Base-by-base conservation (phyloP, 2,888 invertebrate genomes). In the Acrobeloides nanus region DNA sequence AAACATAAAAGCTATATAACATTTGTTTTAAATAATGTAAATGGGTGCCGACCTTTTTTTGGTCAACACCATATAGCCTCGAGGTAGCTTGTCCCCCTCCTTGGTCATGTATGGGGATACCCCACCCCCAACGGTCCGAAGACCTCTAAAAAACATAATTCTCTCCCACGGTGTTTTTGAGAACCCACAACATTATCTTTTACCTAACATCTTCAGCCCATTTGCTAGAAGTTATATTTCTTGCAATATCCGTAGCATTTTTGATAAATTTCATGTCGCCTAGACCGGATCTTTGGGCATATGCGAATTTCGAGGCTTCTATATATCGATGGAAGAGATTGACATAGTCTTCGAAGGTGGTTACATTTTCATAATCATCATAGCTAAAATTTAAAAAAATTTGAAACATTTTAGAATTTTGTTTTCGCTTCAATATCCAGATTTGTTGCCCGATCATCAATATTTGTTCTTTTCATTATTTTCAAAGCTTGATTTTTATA, bases 251-350 rank as follows among this genome's bases (percentile, higher is more conserved):
- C 0, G 58, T 61, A 6, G 71, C 68, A 39, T 71, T 61, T 7
- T 34, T 23, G 3, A 66, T 56, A 41, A 83, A 89, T 39, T 82
- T 80, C 26, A 82, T 79, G 78, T 93, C 93, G 0, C 86, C 90
- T 55, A 95, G 77, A 59, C 83, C 81, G 1, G 85, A 84, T 57
- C 90, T 79, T 67, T 83, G 81, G 1, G 86, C 90, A 75, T 85
- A 90, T 17, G 84, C 89, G 78, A 84, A 90, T 75, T 95, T 95
- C 75, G 88, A 86, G 3, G 85, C 81, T 75, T 95, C 93, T 7
- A 86, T 78, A 57, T 89, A 80, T 53, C 87, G 82, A 64, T 95
- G 93, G 80, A 85, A 85, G 1, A 85, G 84, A 0, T 74, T 57
- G 18, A 58, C 51, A 44, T 63, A 57, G 34, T 61, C 66, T 18